Base-by-base conservation (phyloP, 2,113 vertebrate genomes). In the Nipponia nippon region DNA sequence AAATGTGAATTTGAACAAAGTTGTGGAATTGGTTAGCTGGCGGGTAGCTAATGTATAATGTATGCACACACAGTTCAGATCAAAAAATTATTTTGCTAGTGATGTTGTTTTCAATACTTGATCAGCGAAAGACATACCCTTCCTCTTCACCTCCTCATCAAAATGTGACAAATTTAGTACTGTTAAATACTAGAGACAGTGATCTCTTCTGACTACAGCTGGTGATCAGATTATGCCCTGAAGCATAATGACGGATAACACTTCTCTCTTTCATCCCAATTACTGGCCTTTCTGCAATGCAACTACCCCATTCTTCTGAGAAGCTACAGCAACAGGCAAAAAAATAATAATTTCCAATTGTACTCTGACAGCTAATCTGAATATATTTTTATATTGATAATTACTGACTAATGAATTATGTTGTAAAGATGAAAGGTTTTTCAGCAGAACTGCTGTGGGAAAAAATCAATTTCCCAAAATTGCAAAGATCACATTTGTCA, bases 201-300 rank as follows among this genome's bases (percentile, higher is more conserved):
- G 82, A 96, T 98, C 89, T 97, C 83, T 96, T 96, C 91, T 94
- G 95, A 96, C 91, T 97, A 96, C 92, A 96, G 89, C 95, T 97
- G 95, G 85, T 94, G 94, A 97, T 97, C 96, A 96, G 83, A 96
- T 97, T 97, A 90, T 96, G 96, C 95, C 96, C 97, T 89, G 91
- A 95, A 97, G 96, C 96, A 93, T 67, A 94, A 95, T 70, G 88
- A 87, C 83, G 95, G 73, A 90, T 89, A 92, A 94, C 91, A 76
- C 86, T 96, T 95, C 87, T 89, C 83, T 38, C 72, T 95, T 97
- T 95, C 83, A 93, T 94, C 83, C 78, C 83, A 93, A 23, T 93
- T 96, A 95, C 53, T 90, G 93, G 70, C 73, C 77, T 89, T 59
- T 69, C 87, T 87, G 53, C 66, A 42, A 46, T 1, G 3, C 4